Conservation (phyloP, 2,888 invertebrate species). For the Sturmia bella region DNA sequence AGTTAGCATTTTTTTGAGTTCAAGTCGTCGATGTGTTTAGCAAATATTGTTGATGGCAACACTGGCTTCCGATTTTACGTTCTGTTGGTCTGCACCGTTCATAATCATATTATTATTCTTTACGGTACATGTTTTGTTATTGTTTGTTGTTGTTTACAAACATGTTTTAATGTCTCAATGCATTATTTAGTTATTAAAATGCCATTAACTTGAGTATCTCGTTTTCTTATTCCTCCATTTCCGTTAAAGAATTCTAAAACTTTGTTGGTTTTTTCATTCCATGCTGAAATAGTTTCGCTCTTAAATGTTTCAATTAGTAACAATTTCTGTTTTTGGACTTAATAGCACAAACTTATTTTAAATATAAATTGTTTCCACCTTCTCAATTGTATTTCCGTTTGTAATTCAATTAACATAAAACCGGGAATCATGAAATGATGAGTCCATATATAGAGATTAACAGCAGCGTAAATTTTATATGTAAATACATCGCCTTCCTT, state of each 20-base stretch:
- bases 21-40: neutral
- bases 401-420: constrained; percentile 6
- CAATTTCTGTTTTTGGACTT: neutral
- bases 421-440: too few species aligned
- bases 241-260: neutral
- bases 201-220: constrained; percentile 57
- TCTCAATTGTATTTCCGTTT: constrained; percentile 14
- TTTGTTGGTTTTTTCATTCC: neutral
- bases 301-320: constrained; percentile 36
- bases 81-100: constrained; percentile 7
- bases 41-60: neutral
- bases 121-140: constrained; percentile 24
- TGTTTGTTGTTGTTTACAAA: constrained; percentile 19
- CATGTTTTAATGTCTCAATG: constrained; percentile 17
- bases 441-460: too few species aligned
- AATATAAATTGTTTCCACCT: constrained; percentile 4
- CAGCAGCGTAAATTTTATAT: too few species aligned
- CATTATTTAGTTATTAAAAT: constrained; percentile 65
- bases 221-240: constrained; percentile 15
- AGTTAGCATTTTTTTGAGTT: too few species aligned
- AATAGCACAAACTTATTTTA: too few species aligned
- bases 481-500: too few species aligned
- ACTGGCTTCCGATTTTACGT: neutral
- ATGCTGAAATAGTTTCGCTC: neutral
- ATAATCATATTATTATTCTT: constrained; percentile 28